These are phyloP conservation scores for Herpetotheres cachinnans DNA, from an alignment of 2,113 vertebrate genomes.

Conservation along the genomic window DNA sequence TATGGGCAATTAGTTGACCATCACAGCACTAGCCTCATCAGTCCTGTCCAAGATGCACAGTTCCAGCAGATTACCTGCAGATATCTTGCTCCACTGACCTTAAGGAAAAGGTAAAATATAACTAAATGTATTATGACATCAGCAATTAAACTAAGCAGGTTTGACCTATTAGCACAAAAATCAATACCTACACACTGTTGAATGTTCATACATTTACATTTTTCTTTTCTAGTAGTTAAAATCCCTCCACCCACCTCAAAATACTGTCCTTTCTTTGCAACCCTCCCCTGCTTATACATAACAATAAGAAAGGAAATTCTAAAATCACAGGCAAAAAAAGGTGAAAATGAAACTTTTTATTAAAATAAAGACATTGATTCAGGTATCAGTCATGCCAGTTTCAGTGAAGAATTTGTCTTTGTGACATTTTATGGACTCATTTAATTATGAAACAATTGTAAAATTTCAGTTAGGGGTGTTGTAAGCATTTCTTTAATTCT, in stretches of 20 bases:
- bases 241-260: neutral
- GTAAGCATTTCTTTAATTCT: neutral
- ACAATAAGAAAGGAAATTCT: neutral
- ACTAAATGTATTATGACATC: neutral
- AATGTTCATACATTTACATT: neutral
- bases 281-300: neutral
- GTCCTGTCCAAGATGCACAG: neutral
- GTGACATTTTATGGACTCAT: neutral
- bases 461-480: neutral
- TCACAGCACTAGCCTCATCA: neutral
- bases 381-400: neutral
- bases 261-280: neutral
- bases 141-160: neutral
- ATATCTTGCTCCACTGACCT: neutral
- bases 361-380: neutral
- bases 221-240: neutral
- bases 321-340: neutral
- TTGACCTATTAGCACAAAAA: neutral
- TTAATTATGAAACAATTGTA: neutral
- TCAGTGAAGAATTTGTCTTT: neutral
- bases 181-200: neutral
- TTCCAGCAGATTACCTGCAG: neutral
- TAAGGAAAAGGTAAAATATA: neutral
- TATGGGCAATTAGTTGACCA: slow-evolving; percentile 43
- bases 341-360: neutral